Conservation (phyloP, 2,888 invertebrate species). For the Ichneumoninae sp. region DNA sequence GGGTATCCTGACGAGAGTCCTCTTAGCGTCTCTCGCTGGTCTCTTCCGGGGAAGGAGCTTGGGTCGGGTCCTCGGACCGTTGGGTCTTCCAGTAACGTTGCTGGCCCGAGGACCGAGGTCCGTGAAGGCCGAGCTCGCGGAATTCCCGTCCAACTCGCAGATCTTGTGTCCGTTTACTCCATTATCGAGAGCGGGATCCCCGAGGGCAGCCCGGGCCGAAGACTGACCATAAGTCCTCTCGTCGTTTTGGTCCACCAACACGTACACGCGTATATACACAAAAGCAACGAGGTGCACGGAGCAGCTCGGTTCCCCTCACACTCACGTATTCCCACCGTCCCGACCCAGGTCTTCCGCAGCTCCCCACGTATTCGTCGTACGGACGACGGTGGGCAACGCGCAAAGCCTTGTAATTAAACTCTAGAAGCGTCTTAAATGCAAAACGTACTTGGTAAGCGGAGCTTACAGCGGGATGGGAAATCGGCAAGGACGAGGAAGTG, state of each 20-base stretch:
- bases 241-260: slow-evolving; percentile 43
- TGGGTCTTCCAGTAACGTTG: slow-evolving; percentile 58
- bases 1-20: slow-evolving; percentile 51
- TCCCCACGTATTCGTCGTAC: slow-evolving; percentile 55
- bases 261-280: slow-evolving; percentile 39
- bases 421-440: slow-evolving; percentile 82
- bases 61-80: slow-evolving; percentile 53
- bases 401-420: slow-evolving; percentile 82
- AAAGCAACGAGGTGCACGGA: slow-evolving; percentile 42
- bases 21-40: slow-evolving; percentile 28
- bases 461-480: slow-evolving; percentile 73
- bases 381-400: slow-evolving; percentile 61
- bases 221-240: slow-evolving; percentile 65
- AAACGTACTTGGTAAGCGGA: slow-evolving; percentile 81
- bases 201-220: slow-evolving; percentile 53
- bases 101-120: slow-evolving; percentile 53
- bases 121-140: slow-evolving; percentile 60
- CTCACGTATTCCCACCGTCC: slow-evolving; percentile 26
- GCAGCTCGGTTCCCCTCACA: slow-evolving; percentile 38
- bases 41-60: slow-evolving; percentile 36
- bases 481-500: slow-evolving; percentile 47
- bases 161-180: slow-evolving; percentile 73
- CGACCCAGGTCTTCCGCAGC: slow-evolving; percentile 7
- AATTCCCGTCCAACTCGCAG: slow-evolving; percentile 68
- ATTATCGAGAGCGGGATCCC: slow-evolving; percentile 69